phyloP scores from a whole-genome alignment of 2,113 vertebrate genomes.

The Saccopteryx leptura region DNA sequence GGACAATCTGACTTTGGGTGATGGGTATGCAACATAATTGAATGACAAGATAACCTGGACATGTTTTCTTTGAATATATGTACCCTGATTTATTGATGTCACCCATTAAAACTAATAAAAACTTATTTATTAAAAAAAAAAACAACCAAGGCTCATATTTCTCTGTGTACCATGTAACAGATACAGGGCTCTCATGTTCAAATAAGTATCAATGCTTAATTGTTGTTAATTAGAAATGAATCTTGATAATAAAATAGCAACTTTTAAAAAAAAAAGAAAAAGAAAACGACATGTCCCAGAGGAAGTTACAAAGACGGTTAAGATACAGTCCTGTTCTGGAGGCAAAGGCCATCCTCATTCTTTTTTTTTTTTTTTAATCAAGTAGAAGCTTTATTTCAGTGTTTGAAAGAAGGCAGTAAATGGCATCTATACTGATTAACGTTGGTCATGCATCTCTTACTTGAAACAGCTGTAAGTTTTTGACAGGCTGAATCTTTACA shows the following conservation, averaged over 20 bases:
- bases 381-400: slow-evolving; percentile 85
- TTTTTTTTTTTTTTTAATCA: slow-evolving; percentile 59
- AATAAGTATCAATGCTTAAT: slow-evolving; percentile 71
- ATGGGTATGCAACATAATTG: too few species aligned
- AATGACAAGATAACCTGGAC: too few species aligned
- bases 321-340: background rate
- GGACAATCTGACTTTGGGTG: too few species aligned
- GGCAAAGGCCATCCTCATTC: background rate
- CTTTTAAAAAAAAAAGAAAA: background rate
- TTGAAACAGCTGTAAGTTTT: slow-evolving; percentile 76
- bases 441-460: slow-evolving; percentile 77
- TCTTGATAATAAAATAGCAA: slow-evolving; percentile 66
- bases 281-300: background rate
- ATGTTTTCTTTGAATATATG: too few species aligned
- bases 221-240: slow-evolving; percentile 81
- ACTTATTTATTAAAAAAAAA: slow-evolving; percentile 76
- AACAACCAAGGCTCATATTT: slow-evolving; percentile 42
- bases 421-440: slow-evolving; percentile 73
- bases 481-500: slow-evolving; percentile 57
- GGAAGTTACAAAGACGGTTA: background rate
- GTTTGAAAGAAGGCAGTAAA: slow-evolving; percentile 85
- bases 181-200: slow-evolving; percentile 57
- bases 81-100: too few species aligned
- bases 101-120: too few species aligned
- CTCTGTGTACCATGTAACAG: slow-evolving; percentile 63